Evolutionary conservation across 2,797 vertebrate species (phyloP).

Genomic region (Leptoclinus maculatus): DNA sequence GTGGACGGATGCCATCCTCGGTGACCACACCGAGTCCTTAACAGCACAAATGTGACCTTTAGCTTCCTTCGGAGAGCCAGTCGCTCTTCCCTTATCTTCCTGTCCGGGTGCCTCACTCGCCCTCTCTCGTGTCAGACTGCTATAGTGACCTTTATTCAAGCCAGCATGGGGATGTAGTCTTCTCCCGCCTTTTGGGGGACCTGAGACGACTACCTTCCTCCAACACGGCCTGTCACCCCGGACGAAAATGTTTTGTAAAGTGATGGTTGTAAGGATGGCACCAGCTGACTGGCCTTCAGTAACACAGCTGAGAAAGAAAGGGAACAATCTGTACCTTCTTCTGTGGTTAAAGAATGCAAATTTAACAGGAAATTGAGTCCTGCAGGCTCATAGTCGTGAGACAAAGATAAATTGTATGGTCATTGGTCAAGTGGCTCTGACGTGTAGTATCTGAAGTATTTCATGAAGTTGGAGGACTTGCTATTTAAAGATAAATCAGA

Average conservation of each 20-base stretch:
- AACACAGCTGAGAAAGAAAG: background rate
- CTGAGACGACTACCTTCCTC: background rate
- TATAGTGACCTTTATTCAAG: constrained; percentile 70
- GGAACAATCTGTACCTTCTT: background rate
- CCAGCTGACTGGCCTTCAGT: background rate
- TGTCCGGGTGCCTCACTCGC: constrained; percentile 16
- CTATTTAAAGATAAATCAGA: background rate
- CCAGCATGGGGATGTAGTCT: constrained; percentile 47
- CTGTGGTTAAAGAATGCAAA: background rate
- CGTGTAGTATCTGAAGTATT: background rate
- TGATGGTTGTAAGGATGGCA: background rate
- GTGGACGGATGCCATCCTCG: constrained; percentile 19
- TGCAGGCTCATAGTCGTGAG: background rate
- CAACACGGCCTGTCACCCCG: background rate
- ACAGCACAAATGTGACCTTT: constrained; percentile 68
- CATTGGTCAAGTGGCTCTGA: background rate
- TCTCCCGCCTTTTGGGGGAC: constrained; percentile 21
- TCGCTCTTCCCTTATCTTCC: constrained; percentile 47
- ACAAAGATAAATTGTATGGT: background rate
- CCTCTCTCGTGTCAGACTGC: constrained; percentile 45
- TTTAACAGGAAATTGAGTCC: background rate
- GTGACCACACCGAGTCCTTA: constrained; percentile 51
- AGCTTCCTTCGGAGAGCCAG: constrained; percentile 40
- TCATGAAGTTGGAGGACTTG: background rate
- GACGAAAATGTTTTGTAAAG: constrained; percentile 10